phyloP scores from a whole-genome alignment of 2,797 vertebrate genomes.

The Oreochromis mossambicus region DNA sequence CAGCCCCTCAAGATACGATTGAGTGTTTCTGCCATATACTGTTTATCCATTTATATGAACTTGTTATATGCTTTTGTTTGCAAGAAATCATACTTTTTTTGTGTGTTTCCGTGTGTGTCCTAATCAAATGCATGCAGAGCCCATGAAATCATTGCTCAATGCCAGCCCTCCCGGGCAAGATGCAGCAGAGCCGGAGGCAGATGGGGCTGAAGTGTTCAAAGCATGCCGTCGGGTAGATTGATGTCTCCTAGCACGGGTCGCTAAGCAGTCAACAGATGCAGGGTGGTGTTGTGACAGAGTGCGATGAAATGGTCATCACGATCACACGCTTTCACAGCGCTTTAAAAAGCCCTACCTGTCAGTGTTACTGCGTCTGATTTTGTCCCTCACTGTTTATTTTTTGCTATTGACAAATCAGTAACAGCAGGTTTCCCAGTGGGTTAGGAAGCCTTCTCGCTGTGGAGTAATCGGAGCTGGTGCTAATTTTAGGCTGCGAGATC shows the following conservation, averaged over 20 bases:
- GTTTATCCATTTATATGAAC: not conserved
- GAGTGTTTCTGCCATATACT: not conserved
- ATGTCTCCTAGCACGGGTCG: constrained; percentile 29
- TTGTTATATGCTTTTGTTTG: not conserved
- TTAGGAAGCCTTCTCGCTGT: constrained; percentile 4
- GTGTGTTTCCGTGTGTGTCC: not conserved
- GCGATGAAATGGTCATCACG: constrained; percentile 9
- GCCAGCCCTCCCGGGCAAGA: constrained; percentile 1
- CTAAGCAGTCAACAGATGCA: constrained; percentile 57
- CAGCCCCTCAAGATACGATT: not conserved
- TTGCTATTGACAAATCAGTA: constrained; percentile 5
- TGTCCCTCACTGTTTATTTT: constrained; percentile 16
- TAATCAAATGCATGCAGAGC: not conserved
- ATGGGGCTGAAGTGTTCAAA: constrained; percentile 25
- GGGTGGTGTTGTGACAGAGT: constrained; percentile 28
- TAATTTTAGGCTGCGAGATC: constrained; percentile 44
- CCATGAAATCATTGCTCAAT: not conserved
- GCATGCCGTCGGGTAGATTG: constrained; percentile 31
- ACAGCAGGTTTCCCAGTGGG: constrained; percentile 14
- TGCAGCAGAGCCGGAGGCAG: constrained; percentile 37
- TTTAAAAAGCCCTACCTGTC: not conserved
- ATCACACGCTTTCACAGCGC: not conserved
- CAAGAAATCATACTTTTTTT: not conserved
- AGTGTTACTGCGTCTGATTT: constrained; percentile 15
- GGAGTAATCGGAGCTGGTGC: constrained; percentile 1